A percentile compares a stretch with the other conserved stretches of the same genome.
Conservation (phyloP, 2,113 vertebrate genomes). For the Promerops cafer region DNA sequence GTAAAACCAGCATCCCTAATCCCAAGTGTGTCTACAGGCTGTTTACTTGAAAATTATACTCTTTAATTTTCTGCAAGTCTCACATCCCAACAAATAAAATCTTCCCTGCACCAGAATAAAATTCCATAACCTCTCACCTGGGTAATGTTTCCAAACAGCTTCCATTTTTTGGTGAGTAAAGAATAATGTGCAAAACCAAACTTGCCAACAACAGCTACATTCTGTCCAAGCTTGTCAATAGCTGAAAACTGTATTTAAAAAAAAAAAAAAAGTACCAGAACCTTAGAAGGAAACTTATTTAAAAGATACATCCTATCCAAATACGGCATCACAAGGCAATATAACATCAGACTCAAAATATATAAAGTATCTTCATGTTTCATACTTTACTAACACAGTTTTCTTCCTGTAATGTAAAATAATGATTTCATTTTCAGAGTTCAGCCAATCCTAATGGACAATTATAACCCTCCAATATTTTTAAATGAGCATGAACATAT, state of each 20-base stretch:
- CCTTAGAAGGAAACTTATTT: background rate
- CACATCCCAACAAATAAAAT: background rate
- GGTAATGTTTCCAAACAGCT: constrained; percentile 96
- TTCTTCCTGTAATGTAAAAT: background rate
- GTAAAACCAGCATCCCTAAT: background rate
- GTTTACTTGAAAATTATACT: background rate
- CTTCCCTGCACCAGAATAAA: background rate
- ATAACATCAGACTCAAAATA: background rate
- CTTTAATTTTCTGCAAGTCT: background rate
- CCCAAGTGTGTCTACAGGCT: background rate
- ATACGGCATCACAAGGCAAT: background rate
- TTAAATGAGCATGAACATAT: background rate
- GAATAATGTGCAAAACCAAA: constrained; percentile 98
- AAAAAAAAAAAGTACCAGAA: background rate
- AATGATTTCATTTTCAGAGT: background rate
- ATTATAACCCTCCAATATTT: background rate
- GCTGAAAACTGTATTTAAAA: constrained; percentile 89
- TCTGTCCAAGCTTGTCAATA: constrained; percentile 93
- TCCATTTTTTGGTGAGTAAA: constrained; percentile 96
- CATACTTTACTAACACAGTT: background rate
- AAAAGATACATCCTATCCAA: background rate
- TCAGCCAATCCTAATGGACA: background rate
- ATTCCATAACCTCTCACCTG: constrained; percentile 77
- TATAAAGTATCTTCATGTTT: background rate
- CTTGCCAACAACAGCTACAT: constrained; percentile 92